Conservation (phyloP, 2,113 vertebrate genomes). For the Dicaeum eximium region DNA sequence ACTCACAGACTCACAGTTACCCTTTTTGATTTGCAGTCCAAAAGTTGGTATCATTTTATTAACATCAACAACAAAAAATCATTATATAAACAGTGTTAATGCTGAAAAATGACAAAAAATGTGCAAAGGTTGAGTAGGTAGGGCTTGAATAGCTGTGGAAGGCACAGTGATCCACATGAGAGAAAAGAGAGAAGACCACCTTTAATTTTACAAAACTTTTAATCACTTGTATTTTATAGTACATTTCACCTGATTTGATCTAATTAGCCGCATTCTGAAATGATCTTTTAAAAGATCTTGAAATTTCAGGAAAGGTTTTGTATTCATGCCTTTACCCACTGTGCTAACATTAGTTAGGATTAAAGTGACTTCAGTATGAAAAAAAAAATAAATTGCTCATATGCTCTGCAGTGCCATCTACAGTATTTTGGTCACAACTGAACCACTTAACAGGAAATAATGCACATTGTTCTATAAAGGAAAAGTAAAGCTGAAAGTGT, state of each 20-base stretch:
- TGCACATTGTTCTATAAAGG: neutral
- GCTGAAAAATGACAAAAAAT: neutral
- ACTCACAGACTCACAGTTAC: neutral
- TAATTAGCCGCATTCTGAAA: neutral
- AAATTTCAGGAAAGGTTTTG: neutral
- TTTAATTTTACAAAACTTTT: neutral
- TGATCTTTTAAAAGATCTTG: neutral
- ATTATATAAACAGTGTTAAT: neutral
- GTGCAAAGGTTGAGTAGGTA: neutral
- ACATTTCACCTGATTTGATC: neutral
- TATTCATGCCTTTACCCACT: neutral
- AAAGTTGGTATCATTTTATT: neutral
- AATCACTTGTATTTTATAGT: neutral
- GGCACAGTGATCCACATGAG: neutral
- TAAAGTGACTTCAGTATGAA: neutral
- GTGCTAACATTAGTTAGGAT: neutral
- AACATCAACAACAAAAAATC: neutral
- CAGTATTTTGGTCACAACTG: neutral
- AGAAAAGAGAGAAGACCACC: neutral
- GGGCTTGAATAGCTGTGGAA: neutral
- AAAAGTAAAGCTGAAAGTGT: neutral
- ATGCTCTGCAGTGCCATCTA: conserved; percentile 24
- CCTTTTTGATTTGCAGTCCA: neutral
- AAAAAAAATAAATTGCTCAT: neutral
- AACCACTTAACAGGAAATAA: neutral